Conservation (phyloP, 2,888 invertebrate genomes). For the Linyphia triangularis region DNA sequence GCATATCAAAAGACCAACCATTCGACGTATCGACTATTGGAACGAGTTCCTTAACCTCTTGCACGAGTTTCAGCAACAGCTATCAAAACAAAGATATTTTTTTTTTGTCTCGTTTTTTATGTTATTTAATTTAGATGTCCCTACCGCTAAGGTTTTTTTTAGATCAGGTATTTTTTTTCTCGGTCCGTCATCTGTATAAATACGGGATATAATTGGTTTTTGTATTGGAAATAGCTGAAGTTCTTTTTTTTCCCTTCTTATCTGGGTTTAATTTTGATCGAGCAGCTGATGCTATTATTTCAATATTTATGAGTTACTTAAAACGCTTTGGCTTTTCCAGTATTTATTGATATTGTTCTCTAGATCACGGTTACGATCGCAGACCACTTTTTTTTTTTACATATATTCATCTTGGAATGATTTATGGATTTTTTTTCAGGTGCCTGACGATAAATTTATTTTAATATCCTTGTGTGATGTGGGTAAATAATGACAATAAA, state of each 20-base stretch:
- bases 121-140: background rate
- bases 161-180: conserved; percentile 24
- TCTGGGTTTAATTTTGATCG: conserved; percentile 9
- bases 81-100: conserved; percentile 59
- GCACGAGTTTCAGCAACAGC: conserved; percentile 43
- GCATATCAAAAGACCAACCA: conserved; percentile 1
- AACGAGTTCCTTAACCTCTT: conserved; percentile 63
- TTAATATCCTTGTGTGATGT: too few relatives aligned
- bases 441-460: too few relatives aligned
- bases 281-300: conserved; percentile 51
- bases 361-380: conserved; percentile 55
- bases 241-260: conserved; percentile 32
- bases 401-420: conserved; percentile 6
- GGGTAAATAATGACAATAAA: too few relatives aligned
- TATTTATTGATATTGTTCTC: conserved; percentile 31
- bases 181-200: conserved; percentile 52
- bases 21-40: conserved; percentile 34
- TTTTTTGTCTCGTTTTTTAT: conserved; percentile 17
- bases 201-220: conserved; percentile 60
- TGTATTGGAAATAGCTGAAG: conserved; percentile 67
- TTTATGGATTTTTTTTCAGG: conserved; percentile 9
- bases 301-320: conserved; percentile 50
- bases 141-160: conserved; percentile 15
- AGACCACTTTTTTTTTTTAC: too few relatives aligned
- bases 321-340: conserved; percentile 22